Evolutionary conservation across 1,140 invertebrate species (phyloP).

Genomic region (Drosophila obscura): DNA sequence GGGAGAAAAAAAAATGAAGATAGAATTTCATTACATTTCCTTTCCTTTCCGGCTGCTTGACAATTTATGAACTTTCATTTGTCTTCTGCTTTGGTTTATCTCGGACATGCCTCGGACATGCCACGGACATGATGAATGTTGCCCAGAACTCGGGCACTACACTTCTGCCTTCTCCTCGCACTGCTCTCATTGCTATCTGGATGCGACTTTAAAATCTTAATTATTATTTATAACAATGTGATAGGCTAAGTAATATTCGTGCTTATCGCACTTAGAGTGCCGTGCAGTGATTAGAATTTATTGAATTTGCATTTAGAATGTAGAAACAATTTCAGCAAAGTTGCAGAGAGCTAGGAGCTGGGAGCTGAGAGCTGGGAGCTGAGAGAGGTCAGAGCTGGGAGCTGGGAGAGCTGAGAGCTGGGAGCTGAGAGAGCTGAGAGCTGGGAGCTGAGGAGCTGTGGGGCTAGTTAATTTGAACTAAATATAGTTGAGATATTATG

Average conservation of each 20-base stretch:
- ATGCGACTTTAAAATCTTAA: slow-evolving; percentile 28
- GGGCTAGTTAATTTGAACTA: no score
- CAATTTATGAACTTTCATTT: slow-evolving; percentile 56
- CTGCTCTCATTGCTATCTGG: background rate
- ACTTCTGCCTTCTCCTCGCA: slow-evolving; percentile 1
- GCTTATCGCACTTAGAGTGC: no score
- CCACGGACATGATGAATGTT: slow-evolving; percentile 43
- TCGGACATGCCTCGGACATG: slow-evolving; percentile 25
- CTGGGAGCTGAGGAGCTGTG: no score
- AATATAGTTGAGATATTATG: no score
- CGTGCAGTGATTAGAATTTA: no score
- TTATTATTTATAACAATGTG: slow-evolving; percentile 34
- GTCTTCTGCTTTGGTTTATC: slow-evolving; percentile 49
- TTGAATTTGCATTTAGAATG: no score
- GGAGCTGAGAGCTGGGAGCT: no score
- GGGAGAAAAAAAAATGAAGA: background rate
- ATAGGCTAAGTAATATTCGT: background rate
- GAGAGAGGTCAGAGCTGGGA: no score
- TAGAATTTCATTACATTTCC: slow-evolving; percentile 31
- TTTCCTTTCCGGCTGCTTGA: slow-evolving; percentile 44
- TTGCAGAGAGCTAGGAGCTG: background rate
- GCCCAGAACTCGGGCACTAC: background rate
- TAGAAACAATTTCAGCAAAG: no score
- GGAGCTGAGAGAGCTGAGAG: no score
- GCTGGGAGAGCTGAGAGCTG: no score